These are phyloP conservation scores for Maccullochella peelii DNA, from an alignment of 2,113 vertebrate genomes.

Conservation along the genomic window DNA sequence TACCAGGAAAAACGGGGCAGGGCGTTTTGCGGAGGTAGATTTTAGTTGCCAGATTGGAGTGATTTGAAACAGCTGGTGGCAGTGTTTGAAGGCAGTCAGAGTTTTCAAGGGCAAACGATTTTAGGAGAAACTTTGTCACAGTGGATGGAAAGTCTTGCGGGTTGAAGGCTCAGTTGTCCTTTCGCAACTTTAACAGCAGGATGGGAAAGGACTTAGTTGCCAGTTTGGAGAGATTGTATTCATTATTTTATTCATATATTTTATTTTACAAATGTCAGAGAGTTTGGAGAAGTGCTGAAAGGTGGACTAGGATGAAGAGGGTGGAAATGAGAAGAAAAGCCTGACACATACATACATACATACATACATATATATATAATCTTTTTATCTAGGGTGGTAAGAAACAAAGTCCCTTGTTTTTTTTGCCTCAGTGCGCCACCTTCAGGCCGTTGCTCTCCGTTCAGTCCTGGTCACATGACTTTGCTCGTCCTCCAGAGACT, in stretches of 20 bases:
- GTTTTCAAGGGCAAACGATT: not conserved
- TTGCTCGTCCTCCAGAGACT: not conserved
- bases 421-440: not conserved
- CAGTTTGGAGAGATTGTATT: not conserved
- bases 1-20: not conserved
- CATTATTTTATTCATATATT: not conserved
- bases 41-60: not conserved
- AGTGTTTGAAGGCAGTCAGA: not conserved
- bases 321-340: not conserved
- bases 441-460: not conserved
- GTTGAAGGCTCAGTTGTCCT: not conserved
- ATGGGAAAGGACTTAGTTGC: not conserved
- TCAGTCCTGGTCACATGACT: conserved; percentile 3
- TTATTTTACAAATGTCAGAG: not conserved
- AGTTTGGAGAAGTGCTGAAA: not conserved
- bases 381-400: not conserved
- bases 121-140: not conserved
- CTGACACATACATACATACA: too few species aligned
- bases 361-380: too few species aligned
- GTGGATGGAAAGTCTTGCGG: not conserved
- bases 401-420: not conserved
- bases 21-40: not conserved
- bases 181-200: not conserved
- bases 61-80: not conserved
- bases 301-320: too few species aligned